These are phyloP conservation scores for Homalodisca vitripennis DNA, from an alignment of 1,140 invertebrate genomes.

Conservation along the genomic window DNA sequence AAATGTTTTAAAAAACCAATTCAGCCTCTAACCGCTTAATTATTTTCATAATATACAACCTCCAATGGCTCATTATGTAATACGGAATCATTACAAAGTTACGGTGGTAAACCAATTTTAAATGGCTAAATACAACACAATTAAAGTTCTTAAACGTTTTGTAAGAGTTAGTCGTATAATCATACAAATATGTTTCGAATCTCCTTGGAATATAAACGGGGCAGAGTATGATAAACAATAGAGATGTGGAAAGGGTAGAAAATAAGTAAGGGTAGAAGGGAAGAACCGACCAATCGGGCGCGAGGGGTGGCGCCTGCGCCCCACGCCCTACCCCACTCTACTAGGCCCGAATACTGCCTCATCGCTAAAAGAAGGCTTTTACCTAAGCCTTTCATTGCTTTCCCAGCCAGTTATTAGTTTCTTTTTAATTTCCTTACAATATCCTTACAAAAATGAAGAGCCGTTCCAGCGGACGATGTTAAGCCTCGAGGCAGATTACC, in stretches of 20 bases:
- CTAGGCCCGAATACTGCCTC: neutral
- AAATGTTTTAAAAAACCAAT: too few relatives aligned
- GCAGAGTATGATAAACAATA: conserved; percentile 25
- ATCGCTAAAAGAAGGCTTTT: neutral
- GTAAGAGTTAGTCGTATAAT: conserved; percentile 18
- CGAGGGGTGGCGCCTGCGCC: conserved; percentile 5
- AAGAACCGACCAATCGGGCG: neutral
- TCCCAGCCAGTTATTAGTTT: conserved; percentile 9
- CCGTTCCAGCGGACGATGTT: conserved; percentile 13
- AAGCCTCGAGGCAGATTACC: conserved; percentile 7
- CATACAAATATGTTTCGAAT: conserved; percentile 24
- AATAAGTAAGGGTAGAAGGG: neutral
- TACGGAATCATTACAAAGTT: too few relatives aligned
- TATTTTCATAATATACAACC: too few relatives aligned
- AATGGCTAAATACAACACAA: neutral
- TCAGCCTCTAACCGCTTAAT: too few relatives aligned
- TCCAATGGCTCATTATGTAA: too few relatives aligned
- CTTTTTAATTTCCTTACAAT: conserved; percentile 2
- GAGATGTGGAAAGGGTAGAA: conserved; percentile 13
- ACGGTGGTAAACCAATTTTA: too few relatives aligned
- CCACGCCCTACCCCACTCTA: neutral
- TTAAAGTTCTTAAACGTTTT: conserved; percentile 20
- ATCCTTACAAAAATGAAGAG: neutral
- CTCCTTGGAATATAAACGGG: conserved; percentile 21
- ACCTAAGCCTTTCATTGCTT: conserved; percentile 16